Percentiles rank a stretch among this genome's conserved stretches.
These are phyloP conservation scores for Tragelaphus oryx DNA, from an alignment of 2,797 vertebrate species.

Conservation along the genomic window DNA sequence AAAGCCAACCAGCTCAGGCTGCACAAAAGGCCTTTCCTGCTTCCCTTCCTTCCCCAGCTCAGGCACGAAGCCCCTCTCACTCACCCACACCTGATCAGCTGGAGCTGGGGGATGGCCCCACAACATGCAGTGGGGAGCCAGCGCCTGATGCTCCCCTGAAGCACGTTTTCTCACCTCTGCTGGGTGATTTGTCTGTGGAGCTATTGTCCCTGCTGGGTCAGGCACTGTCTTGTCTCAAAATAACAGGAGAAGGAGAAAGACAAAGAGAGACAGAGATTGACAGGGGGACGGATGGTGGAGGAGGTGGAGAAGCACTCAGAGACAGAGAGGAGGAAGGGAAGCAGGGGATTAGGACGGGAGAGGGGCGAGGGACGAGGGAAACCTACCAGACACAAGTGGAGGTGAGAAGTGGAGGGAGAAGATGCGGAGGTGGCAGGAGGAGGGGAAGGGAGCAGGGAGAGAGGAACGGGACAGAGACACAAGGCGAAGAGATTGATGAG, in stretches of 20 bases:
- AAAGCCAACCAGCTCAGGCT: background rate
- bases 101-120: background rate
- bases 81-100: background rate
- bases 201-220: background rate
- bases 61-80: background rate
- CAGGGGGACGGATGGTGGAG: background rate
- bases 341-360: background rate
- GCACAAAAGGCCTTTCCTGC: conserved; percentile 18
- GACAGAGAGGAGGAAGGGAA: background rate
- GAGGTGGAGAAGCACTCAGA: background rate
- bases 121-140: background rate
- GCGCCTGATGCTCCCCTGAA: background rate
- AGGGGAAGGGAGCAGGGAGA: background rate
- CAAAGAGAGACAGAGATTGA: background rate
- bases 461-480: background rate
- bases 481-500: background rate
- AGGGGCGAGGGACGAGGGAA: background rate
- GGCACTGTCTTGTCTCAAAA: conserved; percentile 23
- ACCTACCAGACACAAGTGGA: background rate
- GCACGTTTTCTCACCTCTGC: background rate
- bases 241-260: conserved; percentile 31
- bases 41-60: background rate
- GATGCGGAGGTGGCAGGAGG: accelerated
- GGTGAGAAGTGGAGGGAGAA: background rate
- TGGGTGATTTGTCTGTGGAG: conserved; percentile 27